These are phyloP conservation scores for Micromys minutus DNA, from an alignment of 2,113 vertebrate species.

Conservation along the genomic window DNA sequence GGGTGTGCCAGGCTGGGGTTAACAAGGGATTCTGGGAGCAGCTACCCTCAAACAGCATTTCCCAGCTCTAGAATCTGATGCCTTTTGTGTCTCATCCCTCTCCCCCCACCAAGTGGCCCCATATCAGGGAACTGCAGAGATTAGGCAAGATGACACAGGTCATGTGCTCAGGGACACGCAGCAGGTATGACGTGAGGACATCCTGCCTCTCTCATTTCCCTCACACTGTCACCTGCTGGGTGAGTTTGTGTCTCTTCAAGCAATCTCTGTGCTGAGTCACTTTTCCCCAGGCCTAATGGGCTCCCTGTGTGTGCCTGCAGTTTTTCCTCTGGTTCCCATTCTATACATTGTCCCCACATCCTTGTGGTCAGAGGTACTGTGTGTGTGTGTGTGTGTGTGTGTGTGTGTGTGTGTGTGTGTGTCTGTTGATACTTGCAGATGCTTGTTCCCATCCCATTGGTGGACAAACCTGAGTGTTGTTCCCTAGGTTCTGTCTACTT, in stretches of 20 bases:
- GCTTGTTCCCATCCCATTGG: background rate
- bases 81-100: background rate
- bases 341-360: background rate
- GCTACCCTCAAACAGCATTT: background rate
- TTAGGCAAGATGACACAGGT: no score
- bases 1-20: no score
- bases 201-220: no score
- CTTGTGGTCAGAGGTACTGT: background rate
- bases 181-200: background rate
- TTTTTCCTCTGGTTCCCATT: no score
- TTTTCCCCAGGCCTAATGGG: background rate
- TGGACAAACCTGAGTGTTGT: background rate
- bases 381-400: background rate
- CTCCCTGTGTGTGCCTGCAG: no score
- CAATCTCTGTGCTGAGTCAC: background rate
- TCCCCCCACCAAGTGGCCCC: no score
- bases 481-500: background rate
- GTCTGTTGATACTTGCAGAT: background rate
- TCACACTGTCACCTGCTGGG: background rate
- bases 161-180: accelerated
- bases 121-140: background rate
- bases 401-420: background rate
- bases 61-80: background rate
- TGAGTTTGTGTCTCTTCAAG: background rate
- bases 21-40: background rate